A percentile compares a stretch with the other conserved stretches of the same genome.
These are phyloP conservation scores for Oxytorus armatus DNA, from an alignment of 2,888 invertebrate species.

Conservation along the genomic window DNA sequence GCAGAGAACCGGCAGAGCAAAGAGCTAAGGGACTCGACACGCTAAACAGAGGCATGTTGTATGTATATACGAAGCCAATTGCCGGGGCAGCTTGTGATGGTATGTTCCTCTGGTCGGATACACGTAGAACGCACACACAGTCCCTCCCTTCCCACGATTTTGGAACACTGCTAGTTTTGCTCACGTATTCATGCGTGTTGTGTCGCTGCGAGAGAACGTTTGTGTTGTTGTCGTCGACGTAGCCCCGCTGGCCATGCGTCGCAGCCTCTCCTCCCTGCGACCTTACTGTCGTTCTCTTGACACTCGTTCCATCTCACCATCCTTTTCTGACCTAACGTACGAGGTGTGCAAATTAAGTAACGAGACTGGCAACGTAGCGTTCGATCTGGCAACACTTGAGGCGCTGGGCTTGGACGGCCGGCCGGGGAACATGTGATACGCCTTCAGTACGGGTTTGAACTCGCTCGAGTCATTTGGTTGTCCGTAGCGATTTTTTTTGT, in stretches of 20 bases:
- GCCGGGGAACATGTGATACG: no score
- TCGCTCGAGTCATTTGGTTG: no score
- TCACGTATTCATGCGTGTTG: no score
- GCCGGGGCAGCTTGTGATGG: background rate
- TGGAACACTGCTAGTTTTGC: background rate
- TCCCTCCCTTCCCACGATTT: constrained; percentile 5
- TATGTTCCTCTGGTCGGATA: constrained; percentile 8
- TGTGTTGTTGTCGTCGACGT: constrained; percentile 71
- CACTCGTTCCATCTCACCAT: constrained; percentile 61
- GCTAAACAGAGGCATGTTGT: background rate
- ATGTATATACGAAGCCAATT: constrained; percentile 2
- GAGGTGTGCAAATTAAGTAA: no score
- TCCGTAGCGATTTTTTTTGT: no score
- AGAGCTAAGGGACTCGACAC: background rate
- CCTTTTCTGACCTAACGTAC: constrained; percentile 1
- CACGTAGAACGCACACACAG: background rate
- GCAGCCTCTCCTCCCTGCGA: constrained; percentile 2
- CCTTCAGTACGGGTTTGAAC: no score
- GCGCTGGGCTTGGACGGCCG: no score
- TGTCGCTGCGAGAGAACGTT: no score
- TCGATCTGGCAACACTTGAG: no score
- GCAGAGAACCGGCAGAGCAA: constrained; percentile 14
- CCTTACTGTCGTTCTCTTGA: constrained; percentile 1
- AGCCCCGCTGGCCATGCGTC: constrained; percentile 53
- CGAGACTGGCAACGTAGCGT: no score